Evolutionary conservation across 2,113 vertebrate genomes (phyloP).

Genomic region (Cinclus mexicanus): DNA sequence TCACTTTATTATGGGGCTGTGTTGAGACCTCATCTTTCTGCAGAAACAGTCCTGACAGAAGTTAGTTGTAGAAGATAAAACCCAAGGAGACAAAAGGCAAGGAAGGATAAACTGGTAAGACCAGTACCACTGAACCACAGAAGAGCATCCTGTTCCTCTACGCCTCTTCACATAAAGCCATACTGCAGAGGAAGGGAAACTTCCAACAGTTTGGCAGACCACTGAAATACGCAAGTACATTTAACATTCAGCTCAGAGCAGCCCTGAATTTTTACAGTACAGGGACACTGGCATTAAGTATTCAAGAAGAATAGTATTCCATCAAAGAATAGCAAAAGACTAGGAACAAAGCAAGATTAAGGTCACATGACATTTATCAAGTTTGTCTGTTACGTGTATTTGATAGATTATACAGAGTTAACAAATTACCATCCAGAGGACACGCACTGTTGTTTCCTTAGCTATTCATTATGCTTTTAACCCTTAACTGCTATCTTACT

Average conservation of each 20-base stretch:
- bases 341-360: background rate
- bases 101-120: background rate
- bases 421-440: background rate
- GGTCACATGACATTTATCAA: background rate
- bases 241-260: background rate
- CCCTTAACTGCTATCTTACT: background rate
- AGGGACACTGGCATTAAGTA: background rate
- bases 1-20: background rate
- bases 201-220: background rate
- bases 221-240: background rate
- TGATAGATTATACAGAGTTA: background rate
- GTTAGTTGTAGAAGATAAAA: background rate
- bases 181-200: background rate
- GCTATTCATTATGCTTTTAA: background rate
- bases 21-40: background rate
- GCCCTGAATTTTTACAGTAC: background rate
- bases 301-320: background rate
- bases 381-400: background rate
- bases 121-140: background rate
- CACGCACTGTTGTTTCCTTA: background rate
- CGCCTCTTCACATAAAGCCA: background rate
- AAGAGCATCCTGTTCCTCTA: background rate
- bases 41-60: background rate
- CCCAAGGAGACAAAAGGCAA: background rate
- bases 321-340: background rate